These are phyloP conservation scores for Phasianus colchicus DNA, from an alignment of 2,113 vertebrate species.

Conservation along the genomic window DNA sequence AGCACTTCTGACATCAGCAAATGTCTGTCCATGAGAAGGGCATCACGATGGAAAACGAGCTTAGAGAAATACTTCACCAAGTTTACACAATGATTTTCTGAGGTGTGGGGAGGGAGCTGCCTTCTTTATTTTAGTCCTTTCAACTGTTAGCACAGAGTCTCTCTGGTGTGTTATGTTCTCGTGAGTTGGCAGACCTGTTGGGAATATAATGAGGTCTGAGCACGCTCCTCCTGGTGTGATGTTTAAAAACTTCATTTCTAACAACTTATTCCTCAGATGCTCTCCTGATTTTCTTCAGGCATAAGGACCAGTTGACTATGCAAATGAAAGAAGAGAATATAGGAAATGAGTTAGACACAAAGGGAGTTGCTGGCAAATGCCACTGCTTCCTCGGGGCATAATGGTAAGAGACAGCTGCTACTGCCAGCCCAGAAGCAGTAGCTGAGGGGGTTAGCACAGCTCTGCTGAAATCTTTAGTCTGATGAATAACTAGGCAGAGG, in stretches of 20 bases:
- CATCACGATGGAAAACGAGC: accelerated
- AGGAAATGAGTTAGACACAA: conserved; percentile 73
- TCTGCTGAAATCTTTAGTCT: conserved; percentile 53
- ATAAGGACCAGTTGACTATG: conserved; percentile 74
- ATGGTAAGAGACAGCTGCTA: conserved; percentile 77
- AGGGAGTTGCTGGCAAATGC: conserved; percentile 76
- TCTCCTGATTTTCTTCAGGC: conserved; percentile 71
- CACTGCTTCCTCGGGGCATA: conserved; percentile 72
- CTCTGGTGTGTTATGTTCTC: conserved; percentile 54
- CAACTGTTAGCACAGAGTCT: conserved; percentile 42
- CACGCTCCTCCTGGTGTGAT: conserved; percentile 63
- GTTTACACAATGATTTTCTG: not conserved
- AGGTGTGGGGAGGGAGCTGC: conserved; percentile 5
- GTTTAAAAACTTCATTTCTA: conserved; percentile 70
- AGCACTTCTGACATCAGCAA: not conserved
- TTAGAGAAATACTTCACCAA: not conserved
- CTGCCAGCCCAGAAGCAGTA: conserved; percentile 61
- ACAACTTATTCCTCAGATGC: conserved; percentile 69
- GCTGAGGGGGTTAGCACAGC: conserved; percentile 49
- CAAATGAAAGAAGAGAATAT: conserved; percentile 70
- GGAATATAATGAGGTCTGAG: conserved; percentile 70
- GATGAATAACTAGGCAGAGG: conserved; percentile 37
- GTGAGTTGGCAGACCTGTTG: conserved; percentile 65
- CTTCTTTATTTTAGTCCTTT: conserved; percentile 52
- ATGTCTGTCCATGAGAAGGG: not conserved